Evolutionary conservation across 2,888 invertebrate species (phyloP).

Genomic region (Acanthosepion pharaonis): DNA sequence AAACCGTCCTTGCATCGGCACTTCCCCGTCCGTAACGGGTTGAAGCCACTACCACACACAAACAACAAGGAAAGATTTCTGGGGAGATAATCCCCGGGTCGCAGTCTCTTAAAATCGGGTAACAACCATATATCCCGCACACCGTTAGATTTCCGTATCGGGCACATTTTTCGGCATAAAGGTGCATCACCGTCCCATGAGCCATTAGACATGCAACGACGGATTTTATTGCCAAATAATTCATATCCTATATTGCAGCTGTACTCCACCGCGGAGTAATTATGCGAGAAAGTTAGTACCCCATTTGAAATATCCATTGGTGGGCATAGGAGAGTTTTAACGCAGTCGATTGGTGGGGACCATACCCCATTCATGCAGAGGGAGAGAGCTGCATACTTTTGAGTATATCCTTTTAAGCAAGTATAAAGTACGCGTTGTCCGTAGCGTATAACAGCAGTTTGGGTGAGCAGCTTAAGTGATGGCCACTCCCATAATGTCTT

Average conservation of each 20-base stretch:
- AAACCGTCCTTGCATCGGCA: slow-evolving; percentile 33
- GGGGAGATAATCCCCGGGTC: slow-evolving; percentile 12
- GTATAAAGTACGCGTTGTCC: background rate
- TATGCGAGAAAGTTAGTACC: background rate
- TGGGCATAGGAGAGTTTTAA: background rate
- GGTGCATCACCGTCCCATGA: background rate
- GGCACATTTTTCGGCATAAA: background rate
- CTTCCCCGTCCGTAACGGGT: background rate
- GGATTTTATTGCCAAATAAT: background rate
- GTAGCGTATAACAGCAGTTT: background rate
- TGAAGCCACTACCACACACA: background rate
- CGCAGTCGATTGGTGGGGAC: background rate
- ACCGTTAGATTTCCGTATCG: background rate
- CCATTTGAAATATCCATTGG: slow-evolving; percentile 33
- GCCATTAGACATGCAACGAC: background rate
- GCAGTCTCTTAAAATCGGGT: background rate
- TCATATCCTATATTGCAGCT: background rate
- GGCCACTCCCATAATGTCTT: background rate
- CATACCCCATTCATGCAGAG: background rate
- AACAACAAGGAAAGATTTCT: background rate
- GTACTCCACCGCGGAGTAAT: background rate
- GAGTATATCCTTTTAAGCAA: background rate
- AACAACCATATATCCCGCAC: background rate
- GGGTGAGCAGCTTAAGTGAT: background rate
- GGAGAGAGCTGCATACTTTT: background rate